Conservation (phyloP, 2,797 vertebrate species). For the Holocentrus rufus region DNA sequence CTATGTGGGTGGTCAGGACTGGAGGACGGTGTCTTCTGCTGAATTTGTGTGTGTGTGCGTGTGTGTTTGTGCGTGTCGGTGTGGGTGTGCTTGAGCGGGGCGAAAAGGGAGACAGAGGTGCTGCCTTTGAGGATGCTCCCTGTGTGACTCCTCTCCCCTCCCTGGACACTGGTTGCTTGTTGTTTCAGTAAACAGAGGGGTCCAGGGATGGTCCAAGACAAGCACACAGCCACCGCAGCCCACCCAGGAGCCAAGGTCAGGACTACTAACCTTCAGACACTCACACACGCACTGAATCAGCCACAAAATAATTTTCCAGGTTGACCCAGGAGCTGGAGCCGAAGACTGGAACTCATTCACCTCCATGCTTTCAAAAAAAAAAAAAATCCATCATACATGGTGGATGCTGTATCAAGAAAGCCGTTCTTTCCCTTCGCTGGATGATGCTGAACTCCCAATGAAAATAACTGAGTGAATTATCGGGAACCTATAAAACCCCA, state of each 20-base stretch:
- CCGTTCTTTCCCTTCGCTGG: neutral
- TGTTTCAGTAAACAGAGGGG: conserved; percentile 75
- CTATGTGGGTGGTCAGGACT: conserved; percentile 60
- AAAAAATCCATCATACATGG: conserved; percentile 6
- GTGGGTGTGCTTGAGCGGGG: neutral
- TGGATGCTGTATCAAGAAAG: conserved; percentile 24
- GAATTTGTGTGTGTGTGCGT: conserved; percentile 2
- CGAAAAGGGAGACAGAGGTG: conserved; percentile 39
- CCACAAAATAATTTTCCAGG: conserved; percentile 36
- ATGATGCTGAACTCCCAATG: conserved; percentile 7
- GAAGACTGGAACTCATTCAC: conserved; percentile 37
- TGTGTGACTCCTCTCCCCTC: conserved; percentile 59
- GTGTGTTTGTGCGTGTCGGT: neutral
- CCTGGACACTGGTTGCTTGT: conserved; percentile 66
- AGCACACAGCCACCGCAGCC: conserved; percentile 70
- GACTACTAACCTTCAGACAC: conserved; percentile 57
- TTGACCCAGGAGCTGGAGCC: conserved; percentile 25
- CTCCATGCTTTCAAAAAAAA: conserved; percentile 5
- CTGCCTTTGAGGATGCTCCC: conserved; percentile 68
- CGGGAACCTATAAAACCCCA: conserved; percentile 26
- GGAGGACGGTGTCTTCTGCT: conserved; percentile 15
- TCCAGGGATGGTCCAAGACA: conserved; percentile 72
- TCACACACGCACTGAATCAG: conserved; percentile 35
- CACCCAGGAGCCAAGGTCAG: conserved; percentile 77
- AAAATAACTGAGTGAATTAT: conserved; percentile 34